phyloP scores from a whole-genome alignment of 2,888 invertebrate species.

The Aspidapion aeneum region DNA sequence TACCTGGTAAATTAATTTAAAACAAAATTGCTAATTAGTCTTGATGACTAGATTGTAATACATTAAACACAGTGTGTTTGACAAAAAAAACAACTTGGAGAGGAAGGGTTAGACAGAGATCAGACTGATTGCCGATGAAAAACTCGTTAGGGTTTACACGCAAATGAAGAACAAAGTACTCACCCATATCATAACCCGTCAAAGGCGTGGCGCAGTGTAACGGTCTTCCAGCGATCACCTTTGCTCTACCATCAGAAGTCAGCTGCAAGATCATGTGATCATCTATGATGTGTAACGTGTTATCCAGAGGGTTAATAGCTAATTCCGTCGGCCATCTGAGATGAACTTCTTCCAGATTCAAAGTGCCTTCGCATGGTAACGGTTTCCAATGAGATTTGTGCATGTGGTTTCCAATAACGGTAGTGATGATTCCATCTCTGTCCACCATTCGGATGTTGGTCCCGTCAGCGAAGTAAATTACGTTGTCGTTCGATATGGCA shows the following conservation, averaged over 20 bases:
- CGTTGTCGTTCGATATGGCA: conserved; percentile 88
- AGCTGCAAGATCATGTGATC: conserved; percentile 93
- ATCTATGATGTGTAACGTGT: conserved; percentile 93
- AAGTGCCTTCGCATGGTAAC: conserved; percentile 85
- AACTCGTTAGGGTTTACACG: too few species aligned
- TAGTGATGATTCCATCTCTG: conserved; percentile 86
- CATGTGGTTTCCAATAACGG: conserved; percentile 90
- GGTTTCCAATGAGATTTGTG: conserved; percentile 93
- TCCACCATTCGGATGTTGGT: conserved; percentile 91
- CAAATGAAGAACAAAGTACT: too few species aligned
- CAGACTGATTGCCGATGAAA: too few species aligned
- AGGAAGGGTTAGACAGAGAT: too few species aligned
- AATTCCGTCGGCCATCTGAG: conserved; percentile 95
- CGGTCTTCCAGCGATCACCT: conserved; percentile 91
- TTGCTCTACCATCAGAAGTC: conserved; percentile 86
- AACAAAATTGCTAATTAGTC: too few species aligned
- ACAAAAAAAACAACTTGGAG: too few species aligned
- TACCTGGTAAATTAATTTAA: too few species aligned
- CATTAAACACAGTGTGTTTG: too few species aligned
- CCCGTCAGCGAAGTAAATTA: conserved; percentile 93
- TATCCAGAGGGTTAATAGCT: conserved; percentile 91
- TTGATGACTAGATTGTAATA: too few species aligned
- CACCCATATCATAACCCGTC: conserved; percentile 65
- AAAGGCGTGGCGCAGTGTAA: conserved; percentile 86
- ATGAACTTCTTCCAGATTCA: conserved; percentile 90